Evolutionary conservation across 2,888 invertebrate species (phyloP), one percentile per base, ranked within the genome.

Genomic region (Vanessa cardui): DNA sequence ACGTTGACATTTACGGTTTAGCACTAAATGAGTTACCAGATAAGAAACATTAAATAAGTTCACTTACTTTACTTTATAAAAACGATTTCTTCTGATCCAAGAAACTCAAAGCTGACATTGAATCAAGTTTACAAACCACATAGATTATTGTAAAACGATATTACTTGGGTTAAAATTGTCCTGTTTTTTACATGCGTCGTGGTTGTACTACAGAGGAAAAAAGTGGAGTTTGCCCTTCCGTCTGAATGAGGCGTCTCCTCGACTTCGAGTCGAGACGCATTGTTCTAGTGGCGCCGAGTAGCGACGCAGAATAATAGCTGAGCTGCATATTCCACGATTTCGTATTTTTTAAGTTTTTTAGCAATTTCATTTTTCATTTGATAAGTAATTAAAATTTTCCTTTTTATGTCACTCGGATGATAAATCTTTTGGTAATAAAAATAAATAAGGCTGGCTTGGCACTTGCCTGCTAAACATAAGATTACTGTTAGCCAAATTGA

Each of bases 281-380:
- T 70, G 69, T 71, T 71, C 66, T 69, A 66, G 66, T 63, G 60
- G 64, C 72, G 74, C 73, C 73, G 68, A 73, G 61, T 70, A 72
- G 73, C 73, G 68, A 73, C 72, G 64, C 64, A 58, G 62, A 69
- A 66, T 66, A 65, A 65, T 60, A 65, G 59, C 65, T 54, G 31
- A 56, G 54, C 20, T 65, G 64, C 54, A 66, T 60, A 46, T 61
- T 61, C 61, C 46, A 52, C 33, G 52, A 54, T 66, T 66, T 61
- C 20, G 33, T 66, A 54, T 61, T 54, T 56, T 66, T 60, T 54
- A 26, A n/a, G 54, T 39, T 52, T n/a, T 56, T 54, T 54, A 31
- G 2, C 31, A 31, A 26, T n/a, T 26, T 26, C n/a, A 16, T 18
- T 33, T 33, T 12, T 52, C 52, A 12, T 52, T 20, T 21, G 4